phyloP scores from a whole-genome alignment of 2,113 vertebrate genomes.

The Chelonoidis abingdonii region DNA sequence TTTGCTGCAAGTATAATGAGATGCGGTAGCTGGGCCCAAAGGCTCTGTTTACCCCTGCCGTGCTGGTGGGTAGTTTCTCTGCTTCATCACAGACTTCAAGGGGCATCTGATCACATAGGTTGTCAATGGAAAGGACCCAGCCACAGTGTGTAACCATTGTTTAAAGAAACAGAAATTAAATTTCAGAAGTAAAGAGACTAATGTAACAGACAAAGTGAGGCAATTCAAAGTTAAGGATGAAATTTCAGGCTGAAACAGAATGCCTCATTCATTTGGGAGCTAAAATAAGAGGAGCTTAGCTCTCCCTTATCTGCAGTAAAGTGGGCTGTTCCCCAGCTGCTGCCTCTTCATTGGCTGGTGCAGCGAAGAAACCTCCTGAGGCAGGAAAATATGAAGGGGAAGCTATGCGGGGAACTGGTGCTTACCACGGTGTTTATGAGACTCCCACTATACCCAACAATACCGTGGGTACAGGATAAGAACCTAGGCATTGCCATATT shows the following conservation, averaged over 20 bases:
- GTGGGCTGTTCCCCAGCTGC: background rate
- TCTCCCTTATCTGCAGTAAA: background rate
- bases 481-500: background rate
- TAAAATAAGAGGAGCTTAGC: background rate
- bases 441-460: background rate
- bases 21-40: too few species aligned
- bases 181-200: background rate
- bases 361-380: background rate
- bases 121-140: background rate
- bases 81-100: background rate
- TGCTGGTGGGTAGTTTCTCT: too few species aligned
- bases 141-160: background rate
- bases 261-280: background rate
- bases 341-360: accelerated
- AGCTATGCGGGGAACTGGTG: background rate
- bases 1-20: too few species aligned
- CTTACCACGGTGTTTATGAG: background rate
- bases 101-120: background rate
- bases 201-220: background rate
- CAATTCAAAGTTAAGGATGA: background rate
- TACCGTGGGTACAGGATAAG: background rate
- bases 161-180: background rate
- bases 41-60: too few species aligned
- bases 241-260: background rate
- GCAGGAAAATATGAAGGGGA: background rate